Base-by-base conservation (phyloP, 2,113 vertebrate genomes). In the Dicrurus megarhynchus region DNA sequence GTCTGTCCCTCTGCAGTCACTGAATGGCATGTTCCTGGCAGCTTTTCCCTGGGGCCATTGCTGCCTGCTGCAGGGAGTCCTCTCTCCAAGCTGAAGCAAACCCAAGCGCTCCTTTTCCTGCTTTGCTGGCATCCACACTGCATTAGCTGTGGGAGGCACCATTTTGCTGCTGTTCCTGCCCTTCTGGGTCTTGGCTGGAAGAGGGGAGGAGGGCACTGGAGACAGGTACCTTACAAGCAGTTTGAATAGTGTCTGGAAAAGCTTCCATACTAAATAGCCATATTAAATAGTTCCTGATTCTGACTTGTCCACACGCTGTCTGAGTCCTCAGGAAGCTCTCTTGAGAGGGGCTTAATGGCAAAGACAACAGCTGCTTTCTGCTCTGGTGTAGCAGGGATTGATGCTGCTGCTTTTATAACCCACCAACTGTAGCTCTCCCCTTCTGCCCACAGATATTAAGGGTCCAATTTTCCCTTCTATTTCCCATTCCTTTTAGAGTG, bases 401-500 rank as follows among this genome's bases (percentile, higher is more conserved):
- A 57, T 90, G 42, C 44, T 89, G 70, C 46, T 61, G 77, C 37
- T 87, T 93, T 89, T 84, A 74, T 55, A 89, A 80, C 52, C 18
- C 50, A 42, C 57, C 4, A 1, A 61, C 16, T 30, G 28, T 63
- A 80, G 49, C 67, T 93, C 50, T 80, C 37, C 59, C 69, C 42
- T 86, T 91, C 75, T 79, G 52, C 53, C 83, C 81, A 82, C 22
- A 37, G 68, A 78, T 87, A 85, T 74, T 79, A 92, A 89, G 37
- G 74, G 83, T 78, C 65, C 93, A 92, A 95, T 97, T 96, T 97
- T 49, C 79, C 70, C 23, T 96, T 93, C 80, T 69, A 49, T 90
- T 95, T 91, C 84, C 50, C 14, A 23, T 74, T 88, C 76, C 63
- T 95, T 85, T 89, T 49, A 68, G 91, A 84, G 47, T 59, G 56